These are phyloP conservation scores for Botia kubotai DNA, from an alignment of 2,797 vertebrate genomes.

Conservation along the genomic window DNA sequence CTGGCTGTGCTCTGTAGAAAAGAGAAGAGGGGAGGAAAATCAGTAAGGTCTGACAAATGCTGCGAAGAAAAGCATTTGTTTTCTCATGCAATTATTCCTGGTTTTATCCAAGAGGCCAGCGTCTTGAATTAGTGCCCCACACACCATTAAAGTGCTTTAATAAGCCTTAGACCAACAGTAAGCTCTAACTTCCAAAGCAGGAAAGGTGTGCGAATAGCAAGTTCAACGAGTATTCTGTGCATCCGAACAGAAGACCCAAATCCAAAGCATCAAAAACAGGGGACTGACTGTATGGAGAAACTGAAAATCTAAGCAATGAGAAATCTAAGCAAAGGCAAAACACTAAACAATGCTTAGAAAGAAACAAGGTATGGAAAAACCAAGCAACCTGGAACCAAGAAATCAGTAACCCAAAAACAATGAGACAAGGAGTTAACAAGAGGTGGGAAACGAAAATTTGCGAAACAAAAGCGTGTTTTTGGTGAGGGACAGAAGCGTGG, in stretches of 20 bases:
- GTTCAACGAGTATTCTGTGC: neutral
- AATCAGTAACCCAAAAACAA: constrained; percentile 10
- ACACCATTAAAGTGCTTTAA: constrained; percentile 61
- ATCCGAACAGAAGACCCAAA: constrained; percentile 27
- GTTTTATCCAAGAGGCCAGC: constrained; percentile 47
- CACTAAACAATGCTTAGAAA: constrained; percentile 32
- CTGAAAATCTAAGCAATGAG: constrained; percentile 39
- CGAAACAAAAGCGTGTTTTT: constrained; percentile 49
- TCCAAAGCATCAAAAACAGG: constrained; percentile 2
- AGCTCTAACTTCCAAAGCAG: constrained; percentile 68
- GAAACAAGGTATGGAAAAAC: constrained; percentile 65
- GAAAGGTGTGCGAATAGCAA: constrained; percentile 65
- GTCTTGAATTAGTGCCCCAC: constrained; percentile 54
- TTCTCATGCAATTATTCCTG: constrained; percentile 73
- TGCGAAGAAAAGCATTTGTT: neutral
- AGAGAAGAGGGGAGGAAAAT: constrained; percentile 42
- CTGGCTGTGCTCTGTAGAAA: constrained; percentile 86
- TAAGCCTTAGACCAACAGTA: constrained; percentile 62
- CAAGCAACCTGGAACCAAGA: constrained; percentile 74
- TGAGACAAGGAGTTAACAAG: constrained; percentile 22
- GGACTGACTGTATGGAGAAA: constrained; percentile 26
- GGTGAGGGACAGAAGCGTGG: constrained; percentile 35
- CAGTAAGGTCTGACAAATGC: constrained; percentile 8
- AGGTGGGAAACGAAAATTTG: constrained; percentile 34
- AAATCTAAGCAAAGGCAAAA: constrained; percentile 24